phyloP scores from a whole-genome alignment of 2,113 vertebrate species.

The Megaceryle torquata region DNA sequence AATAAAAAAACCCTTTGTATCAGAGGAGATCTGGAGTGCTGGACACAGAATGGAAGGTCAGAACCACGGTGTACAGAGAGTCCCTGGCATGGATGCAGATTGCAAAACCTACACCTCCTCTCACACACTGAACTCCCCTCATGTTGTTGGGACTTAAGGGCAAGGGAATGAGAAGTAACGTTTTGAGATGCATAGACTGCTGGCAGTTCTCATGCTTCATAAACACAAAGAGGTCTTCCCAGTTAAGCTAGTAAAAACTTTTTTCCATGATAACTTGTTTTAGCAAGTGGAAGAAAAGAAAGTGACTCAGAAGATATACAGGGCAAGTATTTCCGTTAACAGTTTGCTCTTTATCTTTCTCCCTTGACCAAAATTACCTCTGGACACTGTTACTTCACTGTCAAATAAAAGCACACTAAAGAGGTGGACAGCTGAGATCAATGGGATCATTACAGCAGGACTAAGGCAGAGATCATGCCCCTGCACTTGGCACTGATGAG shows the following conservation, averaged over 20 bases:
- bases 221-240: background rate
- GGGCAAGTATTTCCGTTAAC: background rate
- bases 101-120: background rate
- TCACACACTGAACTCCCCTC: background rate
- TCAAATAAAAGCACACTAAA: background rate
- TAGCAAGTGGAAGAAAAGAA: background rate
- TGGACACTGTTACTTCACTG: accelerated
- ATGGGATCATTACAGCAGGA: background rate
- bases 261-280: slow-evolving; percentile 8
- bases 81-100: no score
- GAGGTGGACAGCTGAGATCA: background rate
- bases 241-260: background rate
- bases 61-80: accelerated
- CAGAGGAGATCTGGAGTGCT: background rate
- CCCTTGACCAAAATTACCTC: background rate
- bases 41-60: background rate
- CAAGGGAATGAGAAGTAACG: background rate
- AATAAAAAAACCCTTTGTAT: accelerated
- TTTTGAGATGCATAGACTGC: background rate
- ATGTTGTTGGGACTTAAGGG: accelerated
- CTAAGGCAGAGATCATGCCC: background rate
- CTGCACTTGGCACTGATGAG: background rate
- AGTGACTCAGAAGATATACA: background rate
- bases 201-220: background rate
- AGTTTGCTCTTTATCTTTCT: background rate